phyloP scores from a whole-genome alignment of 2,113 vertebrate species.

The Craseonycteris thonglongyai region DNA sequence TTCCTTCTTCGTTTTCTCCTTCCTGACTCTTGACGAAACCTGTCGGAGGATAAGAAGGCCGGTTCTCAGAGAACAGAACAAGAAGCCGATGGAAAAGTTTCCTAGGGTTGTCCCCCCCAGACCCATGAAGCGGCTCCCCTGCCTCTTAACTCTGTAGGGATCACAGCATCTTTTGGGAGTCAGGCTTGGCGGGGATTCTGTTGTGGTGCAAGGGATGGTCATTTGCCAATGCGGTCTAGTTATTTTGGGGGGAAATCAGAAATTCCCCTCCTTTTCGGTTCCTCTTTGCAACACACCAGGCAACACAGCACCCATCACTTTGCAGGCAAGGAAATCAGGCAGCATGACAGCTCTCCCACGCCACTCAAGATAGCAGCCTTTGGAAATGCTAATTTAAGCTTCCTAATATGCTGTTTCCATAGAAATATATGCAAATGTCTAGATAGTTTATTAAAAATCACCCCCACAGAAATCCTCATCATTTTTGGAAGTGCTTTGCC shows the following conservation, averaged over 20 bases:
- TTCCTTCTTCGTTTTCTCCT: conserved; percentile 90
- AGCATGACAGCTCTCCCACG: conserved; percentile 80
- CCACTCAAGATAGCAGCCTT: conserved; percentile 82
- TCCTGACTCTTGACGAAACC: conserved; percentile 94
- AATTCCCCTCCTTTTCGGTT: conserved; percentile 13
- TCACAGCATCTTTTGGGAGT: not conserved
- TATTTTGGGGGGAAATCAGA: conserved; percentile 58
- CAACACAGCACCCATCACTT: conserved; percentile 63
- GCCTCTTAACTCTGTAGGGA: not conserved
- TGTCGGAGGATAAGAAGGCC: conserved; percentile 60
- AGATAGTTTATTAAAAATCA: conserved; percentile 64
- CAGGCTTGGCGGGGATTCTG: not conserved
- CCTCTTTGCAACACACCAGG: conserved; percentile 62
- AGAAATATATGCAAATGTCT: conserved; percentile 84
- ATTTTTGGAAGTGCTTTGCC: conserved; percentile 52
- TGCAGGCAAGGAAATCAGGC: conserved; percentile 65
- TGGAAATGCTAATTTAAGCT: conserved; percentile 83
- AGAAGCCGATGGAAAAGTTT: conserved; percentile 22
- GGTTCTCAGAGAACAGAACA: not conserved
- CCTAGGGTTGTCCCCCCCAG: not conserved
- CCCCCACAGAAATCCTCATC: conserved; percentile 11
- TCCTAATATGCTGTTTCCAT: conserved; percentile 82
- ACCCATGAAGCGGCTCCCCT: not conserved
- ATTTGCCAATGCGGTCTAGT: not conserved
- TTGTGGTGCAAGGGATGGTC: conserved; percentile 12